Evolutionary conservation across 1,140 invertebrate species (phyloP).

Genomic region (Phthorimaea operculella): DNA sequence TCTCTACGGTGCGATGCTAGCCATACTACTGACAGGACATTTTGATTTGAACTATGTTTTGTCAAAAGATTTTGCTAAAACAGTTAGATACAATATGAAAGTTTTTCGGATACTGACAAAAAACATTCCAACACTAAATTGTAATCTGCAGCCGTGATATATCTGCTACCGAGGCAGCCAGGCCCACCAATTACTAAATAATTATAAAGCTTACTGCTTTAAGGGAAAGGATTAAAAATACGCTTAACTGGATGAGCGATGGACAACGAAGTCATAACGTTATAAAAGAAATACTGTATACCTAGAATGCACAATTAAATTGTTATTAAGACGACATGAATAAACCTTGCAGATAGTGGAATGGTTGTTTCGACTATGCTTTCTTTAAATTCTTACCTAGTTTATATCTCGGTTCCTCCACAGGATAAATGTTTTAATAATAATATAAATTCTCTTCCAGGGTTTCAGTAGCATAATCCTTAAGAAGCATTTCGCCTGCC

Average conservation of each 20-base stretch:
- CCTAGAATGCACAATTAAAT: neutral
- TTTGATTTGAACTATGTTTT: too few species aligned
- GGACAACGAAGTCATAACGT: neutral
- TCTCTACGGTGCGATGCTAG: too few species aligned
- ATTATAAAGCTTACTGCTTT: constrained; percentile 45
- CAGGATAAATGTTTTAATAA: too few species aligned
- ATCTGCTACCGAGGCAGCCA: constrained; percentile 44
- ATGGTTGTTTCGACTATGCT: too few species aligned
- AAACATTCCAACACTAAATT: constrained; percentile 5
- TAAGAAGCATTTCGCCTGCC: constrained; percentile 22
- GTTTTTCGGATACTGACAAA: neutral
- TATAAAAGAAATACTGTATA: neutral
- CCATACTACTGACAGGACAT: too few species aligned
- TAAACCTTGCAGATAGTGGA: too few species aligned
- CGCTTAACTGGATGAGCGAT: neutral
- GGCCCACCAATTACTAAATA: constrained; percentile 57
- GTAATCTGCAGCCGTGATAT: constrained; percentile 24
- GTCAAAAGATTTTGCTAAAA: too few species aligned
- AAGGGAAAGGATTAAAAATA: constrained; percentile 8
- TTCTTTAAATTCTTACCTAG: too few species aligned
- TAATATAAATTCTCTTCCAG: neutral
- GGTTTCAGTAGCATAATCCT: neutral
- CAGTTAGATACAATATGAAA: too few species aligned
- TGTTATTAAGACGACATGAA: too few species aligned
- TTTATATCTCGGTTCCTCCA: too few species aligned